phyloP scores from a whole-genome alignment of 1,140 invertebrate species.

The Drosophila prosaltans region DNA sequence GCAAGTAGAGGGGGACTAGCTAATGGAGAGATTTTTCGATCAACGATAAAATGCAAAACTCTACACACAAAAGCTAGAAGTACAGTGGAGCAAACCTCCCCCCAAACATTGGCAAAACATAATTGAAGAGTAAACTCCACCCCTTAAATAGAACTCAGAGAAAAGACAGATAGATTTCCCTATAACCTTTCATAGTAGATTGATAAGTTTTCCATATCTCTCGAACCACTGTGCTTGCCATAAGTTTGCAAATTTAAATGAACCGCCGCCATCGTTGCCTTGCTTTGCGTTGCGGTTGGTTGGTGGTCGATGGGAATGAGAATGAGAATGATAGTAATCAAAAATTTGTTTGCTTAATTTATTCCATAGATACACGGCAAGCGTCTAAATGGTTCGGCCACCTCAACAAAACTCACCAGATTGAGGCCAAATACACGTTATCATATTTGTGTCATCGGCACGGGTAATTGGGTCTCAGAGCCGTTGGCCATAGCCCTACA shows the following conservation, averaged over 20 bases:
- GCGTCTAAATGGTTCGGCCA: slow-evolving; percentile 87
- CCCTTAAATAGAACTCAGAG: too few relatives aligned
- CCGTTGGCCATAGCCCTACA: slow-evolving; percentile 83
- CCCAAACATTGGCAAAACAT: too few relatives aligned
- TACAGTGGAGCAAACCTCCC: background rate
- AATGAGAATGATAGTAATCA: slow-evolving; percentile 37
- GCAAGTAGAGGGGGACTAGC: background rate
- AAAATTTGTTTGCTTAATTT: slow-evolving; percentile 50
- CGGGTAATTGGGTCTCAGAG: slow-evolving; percentile 87
- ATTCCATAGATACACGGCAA: slow-evolving; percentile 87
- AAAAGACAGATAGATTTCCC: too few relatives aligned
- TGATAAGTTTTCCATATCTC: too few relatives aligned
- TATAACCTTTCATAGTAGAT: too few relatives aligned
- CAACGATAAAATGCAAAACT: slow-evolving; percentile 41
- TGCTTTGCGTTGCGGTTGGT: background rate
- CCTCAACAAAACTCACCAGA: slow-evolving; percentile 89
- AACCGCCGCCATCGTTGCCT: too few relatives aligned
- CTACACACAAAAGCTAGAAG: slow-evolving; percentile 41
- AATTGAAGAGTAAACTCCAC: too few relatives aligned
- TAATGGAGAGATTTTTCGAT: slow-evolving; percentile 17
- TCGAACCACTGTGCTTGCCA: too few relatives aligned
- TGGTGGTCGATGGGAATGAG: background rate
- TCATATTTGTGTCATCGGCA: slow-evolving; percentile 92
- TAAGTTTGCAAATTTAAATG: too few relatives aligned
- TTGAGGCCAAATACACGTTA: slow-evolving; percentile 91